Evolutionary conservation across 2,797 vertebrate species (phyloP).

Genomic region (Oophaga sylvatica): DNA sequence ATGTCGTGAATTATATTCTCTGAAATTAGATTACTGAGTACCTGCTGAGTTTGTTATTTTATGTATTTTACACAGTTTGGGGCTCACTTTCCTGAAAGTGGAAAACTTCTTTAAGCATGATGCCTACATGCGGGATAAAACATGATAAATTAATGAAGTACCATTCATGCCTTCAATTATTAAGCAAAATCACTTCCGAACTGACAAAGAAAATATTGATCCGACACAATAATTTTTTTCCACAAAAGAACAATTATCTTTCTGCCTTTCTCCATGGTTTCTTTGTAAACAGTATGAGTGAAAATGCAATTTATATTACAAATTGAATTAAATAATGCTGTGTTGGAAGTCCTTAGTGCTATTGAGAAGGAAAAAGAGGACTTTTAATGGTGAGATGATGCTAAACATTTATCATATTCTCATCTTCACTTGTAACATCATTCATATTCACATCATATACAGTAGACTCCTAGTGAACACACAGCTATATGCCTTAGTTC

Average conservation of each 20-base stretch:
- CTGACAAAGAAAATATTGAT: constrained; percentile 22
- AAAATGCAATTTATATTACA: constrained; percentile 26
- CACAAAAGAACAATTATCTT: constrained; percentile 3
- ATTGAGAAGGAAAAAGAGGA: background rate
- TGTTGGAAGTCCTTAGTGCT: background rate
- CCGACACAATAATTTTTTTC: background rate
- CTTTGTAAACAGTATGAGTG: background rate
- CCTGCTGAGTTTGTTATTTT: too few species aligned
- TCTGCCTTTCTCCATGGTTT: constrained; percentile 5
- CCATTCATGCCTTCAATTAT: background rate
- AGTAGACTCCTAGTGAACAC: background rate
- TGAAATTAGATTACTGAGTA: too few species aligned
- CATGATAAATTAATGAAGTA: constrained; percentile 3
- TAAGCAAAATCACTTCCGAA: background rate
- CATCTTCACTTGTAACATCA: background rate
- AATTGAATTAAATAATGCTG: constrained; percentile 22
- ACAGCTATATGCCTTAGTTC: constrained; percentile 8
- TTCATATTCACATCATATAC: constrained; percentile 34
- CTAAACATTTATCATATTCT: constrained; percentile 38
- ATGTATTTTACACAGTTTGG: too few species aligned
- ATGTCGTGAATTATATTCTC: too few species aligned
- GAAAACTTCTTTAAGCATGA: background rate
- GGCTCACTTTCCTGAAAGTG: too few species aligned
- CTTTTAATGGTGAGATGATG: constrained; percentile 19
- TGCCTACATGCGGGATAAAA: background rate